Evolutionary conservation across 1,140 invertebrate genomes (phyloP), one percentile per base, ranked within the genome.

Genomic region (Octopus sinensis): DNA sequence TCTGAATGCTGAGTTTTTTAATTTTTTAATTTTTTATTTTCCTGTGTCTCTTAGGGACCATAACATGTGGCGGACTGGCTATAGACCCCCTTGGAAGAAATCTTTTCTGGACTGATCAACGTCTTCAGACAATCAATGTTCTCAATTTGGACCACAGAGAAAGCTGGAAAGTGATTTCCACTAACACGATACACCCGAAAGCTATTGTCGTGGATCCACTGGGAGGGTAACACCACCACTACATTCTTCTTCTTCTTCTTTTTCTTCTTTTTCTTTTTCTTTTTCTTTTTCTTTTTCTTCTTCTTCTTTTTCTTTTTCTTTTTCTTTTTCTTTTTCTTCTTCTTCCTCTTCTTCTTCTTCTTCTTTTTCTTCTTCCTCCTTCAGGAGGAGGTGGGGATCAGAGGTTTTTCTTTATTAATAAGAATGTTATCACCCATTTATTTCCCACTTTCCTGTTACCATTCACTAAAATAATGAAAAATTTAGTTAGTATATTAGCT

Each of bases 151-250:
- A 92, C 53, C 91, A 93, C 85, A 86, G 92, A 4, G 3, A 89
- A 98, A 77, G 30, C 7, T 77, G 43, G 52, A 77, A 77, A 43
- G 76, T 77, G 4, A 92, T 97, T 0, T 95, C 95, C 82, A 95
- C 95, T 85, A 97, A 97, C 88, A 96, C 97, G 13, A 96, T 95
- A 0, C 96, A 98, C 88, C 97, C 97, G 0, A 92, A 97, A 87
- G 97, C 96, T 68, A 96, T 99, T 93, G 96, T 95, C 85, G 88
- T 98, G 51, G 97, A 98, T 92, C 96, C 97, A 0, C 94, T 88
- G 91, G 17, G 92, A 89, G 91, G 84, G 88, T 90, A 86, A 7
- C 30, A 43, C 30, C 30, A 43, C 30, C 30, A 43, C 30, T 0
- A 43, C 30, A 1, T 43, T 43, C 30, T 43, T 43, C 0, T 43